A percentile compares a stretch with the other conserved stretches of the same genome.
These are phyloP conservation scores for Leptinotarsa undecemlineata DNA, from an alignment of 1,140 invertebrate genomes.

Conservation along the genomic window DNA sequence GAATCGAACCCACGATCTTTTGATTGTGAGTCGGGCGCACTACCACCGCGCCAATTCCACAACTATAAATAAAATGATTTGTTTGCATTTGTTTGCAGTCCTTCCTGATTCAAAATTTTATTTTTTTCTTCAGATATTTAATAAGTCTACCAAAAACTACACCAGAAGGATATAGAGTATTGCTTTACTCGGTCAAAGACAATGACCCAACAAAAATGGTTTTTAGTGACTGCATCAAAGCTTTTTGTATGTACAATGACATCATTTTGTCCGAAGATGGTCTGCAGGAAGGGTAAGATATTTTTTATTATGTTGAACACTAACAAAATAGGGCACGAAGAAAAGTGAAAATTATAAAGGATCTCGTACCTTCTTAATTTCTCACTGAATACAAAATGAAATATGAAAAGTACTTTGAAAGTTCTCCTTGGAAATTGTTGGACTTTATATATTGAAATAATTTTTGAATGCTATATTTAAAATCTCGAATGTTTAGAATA, in stretches of 20 bases:
- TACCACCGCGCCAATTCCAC: too few relatives aligned
- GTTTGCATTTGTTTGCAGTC: too few relatives aligned
- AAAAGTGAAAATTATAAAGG: too few relatives aligned
- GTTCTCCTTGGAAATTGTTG: not conserved
- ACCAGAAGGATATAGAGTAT: conserved; percentile 63
- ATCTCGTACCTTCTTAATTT: too few relatives aligned
- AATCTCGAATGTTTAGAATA: too few relatives aligned
- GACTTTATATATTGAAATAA: not conserved
- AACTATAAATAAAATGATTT: too few relatives aligned
- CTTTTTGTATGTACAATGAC: conserved; percentile 70
- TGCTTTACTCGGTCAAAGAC: conserved; percentile 63
- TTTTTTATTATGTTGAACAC: not conserved
- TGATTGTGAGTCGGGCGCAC: too few relatives aligned
- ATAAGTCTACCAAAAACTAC: conserved; percentile 59
- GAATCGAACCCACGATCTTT: too few relatives aligned
- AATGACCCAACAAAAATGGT: conserved; percentile 64
- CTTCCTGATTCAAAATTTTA: not conserved
- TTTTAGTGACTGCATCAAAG: conserved; percentile 63
- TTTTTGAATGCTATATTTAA: too few relatives aligned
- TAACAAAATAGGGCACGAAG: not conserved
- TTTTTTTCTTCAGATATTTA: conserved; percentile 57
- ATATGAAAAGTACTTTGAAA: not conserved
- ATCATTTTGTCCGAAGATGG: conserved; percentile 65
- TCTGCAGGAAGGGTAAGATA: conserved; percentile 59
- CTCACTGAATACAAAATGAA: too few relatives aligned